A percentile compares a stretch with the other conserved stretches of the same genome.
Conservation (phyloP, 2,888 invertebrate species). For the Dilophus febrilis region DNA sequence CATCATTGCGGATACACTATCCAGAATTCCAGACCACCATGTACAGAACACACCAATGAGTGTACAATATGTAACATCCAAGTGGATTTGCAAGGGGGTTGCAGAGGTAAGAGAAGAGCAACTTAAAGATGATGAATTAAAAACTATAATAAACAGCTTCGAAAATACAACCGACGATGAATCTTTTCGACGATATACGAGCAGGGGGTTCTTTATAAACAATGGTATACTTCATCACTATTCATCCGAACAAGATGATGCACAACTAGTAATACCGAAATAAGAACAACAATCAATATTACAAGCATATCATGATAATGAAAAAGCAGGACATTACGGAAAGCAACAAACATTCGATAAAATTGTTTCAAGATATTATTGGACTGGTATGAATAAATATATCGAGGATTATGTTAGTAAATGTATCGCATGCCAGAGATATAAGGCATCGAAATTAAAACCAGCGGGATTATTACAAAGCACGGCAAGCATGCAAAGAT, state of each 20-base stretch:
- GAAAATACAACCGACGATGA: conserved; percentile 2
- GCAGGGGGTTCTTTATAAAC: not conserved
- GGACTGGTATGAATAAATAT: conserved; percentile 15
- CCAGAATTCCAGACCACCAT: conserved; percentile 8
- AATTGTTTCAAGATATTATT: conserved; percentile 13
- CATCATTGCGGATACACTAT: conserved; percentile 14
- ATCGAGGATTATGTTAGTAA: conserved; percentile 14
- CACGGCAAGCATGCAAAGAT: conserved; percentile 12
- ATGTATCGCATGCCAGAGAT: conserved; percentile 17
- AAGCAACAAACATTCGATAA: conserved; percentile 10
- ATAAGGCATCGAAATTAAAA: conserved; percentile 18
- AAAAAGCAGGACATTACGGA: conserved; percentile 17
- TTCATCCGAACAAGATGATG: not conserved
- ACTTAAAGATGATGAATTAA: conserved; percentile 12
- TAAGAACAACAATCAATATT: conserved; percentile 8
- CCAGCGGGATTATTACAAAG: conserved; percentile 20
- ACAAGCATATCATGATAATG: conserved; percentile 8
- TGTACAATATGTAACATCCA: not conserved
- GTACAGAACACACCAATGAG: conserved; percentile 1
- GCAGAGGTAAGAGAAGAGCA: conserved; percentile 8
- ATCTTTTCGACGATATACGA: not conserved
- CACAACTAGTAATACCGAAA: conserved; percentile 9
- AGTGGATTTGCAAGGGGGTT: not conserved
- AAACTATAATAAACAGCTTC: conserved; percentile 11
- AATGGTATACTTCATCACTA: conserved; percentile 3